Evolutionary conservation across 2,888 invertebrate species (phyloP).

Genomic region (Acrobeloides nanus): DNA sequence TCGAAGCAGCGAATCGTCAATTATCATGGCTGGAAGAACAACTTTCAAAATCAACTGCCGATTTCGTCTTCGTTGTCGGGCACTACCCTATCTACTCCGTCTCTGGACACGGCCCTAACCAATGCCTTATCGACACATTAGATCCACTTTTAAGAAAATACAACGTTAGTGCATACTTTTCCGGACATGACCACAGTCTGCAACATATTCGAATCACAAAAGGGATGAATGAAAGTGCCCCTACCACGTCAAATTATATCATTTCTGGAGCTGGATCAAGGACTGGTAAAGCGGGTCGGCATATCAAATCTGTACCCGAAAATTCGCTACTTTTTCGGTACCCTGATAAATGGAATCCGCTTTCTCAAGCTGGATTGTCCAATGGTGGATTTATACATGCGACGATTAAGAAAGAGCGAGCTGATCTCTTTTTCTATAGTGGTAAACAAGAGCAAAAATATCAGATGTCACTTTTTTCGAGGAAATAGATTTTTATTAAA

Average conservation of each 20-base stretch:
- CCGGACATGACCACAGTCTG: slow-evolving; percentile 59
- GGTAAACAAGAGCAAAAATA: too few species aligned
- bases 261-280: slow-evolving; percentile 57
- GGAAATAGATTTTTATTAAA: too few species aligned
- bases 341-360: too few species aligned
- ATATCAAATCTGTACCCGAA: too few species aligned
- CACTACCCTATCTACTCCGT: slow-evolving; percentile 58
- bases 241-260: slow-evolving; percentile 54
- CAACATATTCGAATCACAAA: slow-evolving; percentile 46
- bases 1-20: slow-evolving; percentile 48
- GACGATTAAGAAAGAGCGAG: too few species aligned
- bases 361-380: too few species aligned
- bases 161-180: slow-evolving; percentile 56
- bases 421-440: too few species aligned
- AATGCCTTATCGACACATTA: slow-evolving; percentile 55
- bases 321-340: too few species aligned
- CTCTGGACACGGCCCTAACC: slow-evolving; percentile 58
- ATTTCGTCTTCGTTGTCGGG: slow-evolving; percentile 57
- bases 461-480: too few species aligned
- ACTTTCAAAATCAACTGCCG: slow-evolving; percentile 53
- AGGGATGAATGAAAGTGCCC: slow-evolving; percentile 1
- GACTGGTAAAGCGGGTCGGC: slow-evolving; percentile 53
- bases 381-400: too few species aligned
- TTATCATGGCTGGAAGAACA: slow-evolving; percentile 55
- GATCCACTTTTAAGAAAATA: slow-evolving; percentile 56